phyloP scores from a whole-genome alignment of 92 coral and sea anemone species.

The Paragorgia papillata region DNA sequence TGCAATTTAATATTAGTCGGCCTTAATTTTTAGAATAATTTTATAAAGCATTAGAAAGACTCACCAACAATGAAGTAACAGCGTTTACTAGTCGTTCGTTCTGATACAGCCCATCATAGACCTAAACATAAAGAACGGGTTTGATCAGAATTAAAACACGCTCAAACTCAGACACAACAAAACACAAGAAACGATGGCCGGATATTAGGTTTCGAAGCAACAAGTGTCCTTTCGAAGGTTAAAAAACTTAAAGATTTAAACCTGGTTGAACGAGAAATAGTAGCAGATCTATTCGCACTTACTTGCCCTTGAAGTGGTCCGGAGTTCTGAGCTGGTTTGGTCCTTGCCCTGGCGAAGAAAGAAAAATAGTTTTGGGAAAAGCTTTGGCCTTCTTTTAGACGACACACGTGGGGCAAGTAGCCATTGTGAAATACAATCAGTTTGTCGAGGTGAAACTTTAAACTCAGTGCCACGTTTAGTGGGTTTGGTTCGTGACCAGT shows the following conservation, averaged over 20 bases:
- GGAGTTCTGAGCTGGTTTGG: background rate
- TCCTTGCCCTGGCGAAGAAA: slow-evolving; percentile 1
- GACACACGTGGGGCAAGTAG: background rate
- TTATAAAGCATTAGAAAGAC: too few relatives aligned
- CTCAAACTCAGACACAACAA: background rate
- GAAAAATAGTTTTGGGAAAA: background rate
- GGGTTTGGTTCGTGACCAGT: too few relatives aligned
- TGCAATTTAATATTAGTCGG: background rate
- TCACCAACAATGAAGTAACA: slow-evolving; percentile 34
- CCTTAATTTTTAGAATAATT: too few relatives aligned
- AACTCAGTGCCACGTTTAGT: too few relatives aligned
- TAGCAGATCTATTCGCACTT: background rate
- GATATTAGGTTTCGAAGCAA: slow-evolving; percentile 5
- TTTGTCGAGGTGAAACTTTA: background rate
- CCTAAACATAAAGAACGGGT: background rate
- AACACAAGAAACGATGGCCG: background rate
- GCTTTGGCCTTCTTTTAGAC: background rate
- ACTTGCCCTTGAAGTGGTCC: background rate
- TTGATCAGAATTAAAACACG: background rate
- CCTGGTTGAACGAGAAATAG: background rate
- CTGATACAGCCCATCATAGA: slow-evolving; percentile 8
- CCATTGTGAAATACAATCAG: background rate
- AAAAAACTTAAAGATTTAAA: background rate
- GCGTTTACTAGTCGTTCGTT: slow-evolving; percentile 33
- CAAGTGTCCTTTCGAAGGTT: slow-evolving; percentile 10